Base-by-base conservation (phyloP, 2,888 invertebrate species). In the Lepetodrilus schrolli region DNA sequence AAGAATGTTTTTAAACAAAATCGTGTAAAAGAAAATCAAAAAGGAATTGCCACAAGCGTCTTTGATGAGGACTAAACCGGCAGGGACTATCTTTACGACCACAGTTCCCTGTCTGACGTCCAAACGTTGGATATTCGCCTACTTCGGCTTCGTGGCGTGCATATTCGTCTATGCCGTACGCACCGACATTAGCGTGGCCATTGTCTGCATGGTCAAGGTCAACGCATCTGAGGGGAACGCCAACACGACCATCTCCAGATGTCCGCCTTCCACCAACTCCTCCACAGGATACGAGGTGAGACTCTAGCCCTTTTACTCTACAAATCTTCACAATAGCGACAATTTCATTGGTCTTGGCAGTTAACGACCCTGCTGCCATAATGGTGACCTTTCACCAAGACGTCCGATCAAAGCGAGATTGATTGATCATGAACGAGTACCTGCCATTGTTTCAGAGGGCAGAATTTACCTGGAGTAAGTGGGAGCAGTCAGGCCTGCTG, bases 131-230 rank as follows among this genome's bases (percentile, higher is more conserved):
- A 71, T 74, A 4, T 66, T 81, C n/a, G 78, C 79, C 43, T 76
- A 74, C 49, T n/a, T 79, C 5, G 75, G 77, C 5, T 73, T 66
- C 17, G 13, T 78, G 8, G 78, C 76, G 1, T 78, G 78, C 47
- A 50, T 78, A 37, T 76, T 71, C 23, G 50, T 78, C 65, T 81
- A 81, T 72, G 37, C 78, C 5, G 91, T 96, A 75, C 92, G 96
- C 48, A 79, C 79, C 7, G 80, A 83, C 72, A 71, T 83, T 21
- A 82, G 75, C 43, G 77, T 80, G n/a, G 80, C 75, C 17, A 75
- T 80, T n/a, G 78, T 80, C 7, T 75, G 75, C 65, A 75, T 75
- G 75, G 72, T 72, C 20, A 43, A 58, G n/a, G 20, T 4, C 17
- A 37, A 47, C 38, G 17, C 21, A 7, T 21, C 47, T 17, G 51